Percentiles rank a stretch among this genome's conserved stretches.
phyloP scores from a whole-genome alignment of 2,797 vertebrate genomes.

The Sandelia bainsii region DNA sequence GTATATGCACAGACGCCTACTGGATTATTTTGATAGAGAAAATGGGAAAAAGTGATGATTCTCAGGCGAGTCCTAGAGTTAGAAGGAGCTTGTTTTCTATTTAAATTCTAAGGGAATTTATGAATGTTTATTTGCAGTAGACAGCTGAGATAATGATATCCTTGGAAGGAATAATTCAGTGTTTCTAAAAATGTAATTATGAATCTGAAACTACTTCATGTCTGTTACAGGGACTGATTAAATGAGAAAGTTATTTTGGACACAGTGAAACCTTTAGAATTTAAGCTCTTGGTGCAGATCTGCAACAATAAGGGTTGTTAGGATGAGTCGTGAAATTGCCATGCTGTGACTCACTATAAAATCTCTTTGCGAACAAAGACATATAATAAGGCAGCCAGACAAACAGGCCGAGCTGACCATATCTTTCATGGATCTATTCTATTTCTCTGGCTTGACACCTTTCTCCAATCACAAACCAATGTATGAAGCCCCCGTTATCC shows the following conservation, averaged over 20 bases:
- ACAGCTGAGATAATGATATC: neutral
- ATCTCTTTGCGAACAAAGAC: neutral
- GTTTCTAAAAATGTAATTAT: conserved; percentile 1
- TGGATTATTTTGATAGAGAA: neutral
- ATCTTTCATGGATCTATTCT: neutral
- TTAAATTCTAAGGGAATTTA: neutral
- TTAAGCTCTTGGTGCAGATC: neutral
- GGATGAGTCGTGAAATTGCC: neutral
- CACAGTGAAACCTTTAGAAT: neutral
- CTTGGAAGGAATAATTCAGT: neutral
- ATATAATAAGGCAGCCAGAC: neutral
- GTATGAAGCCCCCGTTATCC: neutral
- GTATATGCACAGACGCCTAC: neutral
- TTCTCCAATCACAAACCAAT: neutral
- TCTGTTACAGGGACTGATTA: too few species aligned
- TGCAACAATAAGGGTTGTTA: neutral
- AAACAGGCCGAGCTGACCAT: neutral
- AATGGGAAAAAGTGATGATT: neutral
- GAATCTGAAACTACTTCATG: too few species aligned
- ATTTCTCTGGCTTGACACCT: conserved; percentile 1
- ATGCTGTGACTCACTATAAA: neutral
- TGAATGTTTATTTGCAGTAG: neutral
- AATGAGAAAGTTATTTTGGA: too few species aligned
- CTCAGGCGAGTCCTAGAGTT: too few species aligned
- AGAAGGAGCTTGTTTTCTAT: neutral